Base-by-base conservation (phyloP, 2,888 invertebrate species). In the Acleris emargana region DNA sequence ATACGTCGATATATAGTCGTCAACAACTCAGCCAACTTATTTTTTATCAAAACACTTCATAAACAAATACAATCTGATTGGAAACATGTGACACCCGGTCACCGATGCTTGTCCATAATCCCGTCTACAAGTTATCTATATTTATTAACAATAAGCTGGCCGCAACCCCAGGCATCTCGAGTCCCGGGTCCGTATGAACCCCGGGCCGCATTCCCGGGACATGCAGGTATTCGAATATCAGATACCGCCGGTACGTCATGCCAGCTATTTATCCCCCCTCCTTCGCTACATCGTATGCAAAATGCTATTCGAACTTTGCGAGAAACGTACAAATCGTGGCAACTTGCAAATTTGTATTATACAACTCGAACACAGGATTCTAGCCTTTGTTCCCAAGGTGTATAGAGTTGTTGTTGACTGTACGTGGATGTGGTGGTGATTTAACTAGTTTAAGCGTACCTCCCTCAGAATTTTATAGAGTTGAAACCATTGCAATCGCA, bases 201-300 rank as follows among this genome's bases (percentile, higher is more conserved):
- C 49, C 43, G 43, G 18, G 3, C 47, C 28, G 32, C 49, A 58
- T 58, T 5, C 49, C 32, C 57, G 17, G 28, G 42, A 13, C 25
- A 50, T 53, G 55, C 59, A 55, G 60, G 64, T 45, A 64, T 60
- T 55, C 59, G 22, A 60, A 66, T 60, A 51, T 60, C 66, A 28
- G 66, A 57, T 57, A 22, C 55, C 55, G 28, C 42, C 45, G 45
- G 45, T 52, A 51, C 66, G 66, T 57, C 60, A 66, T 61, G 60
- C 57, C 59, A 55, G 22, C 60, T 45, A 55, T 60, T 51, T 59
- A 59, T 51, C 55, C 54, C 47, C 22, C 54, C 62, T 54, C 54
- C 18, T 55, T 25, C 58, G 58, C 49, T 49, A 49, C 58, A 32
- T 49, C 64, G 55, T 55, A 61, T 51, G 60, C 45, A 66, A 61